Base-by-base conservation (phyloP, 1,140 invertebrate species). In the Brachionus rotundiformis region DNA sequence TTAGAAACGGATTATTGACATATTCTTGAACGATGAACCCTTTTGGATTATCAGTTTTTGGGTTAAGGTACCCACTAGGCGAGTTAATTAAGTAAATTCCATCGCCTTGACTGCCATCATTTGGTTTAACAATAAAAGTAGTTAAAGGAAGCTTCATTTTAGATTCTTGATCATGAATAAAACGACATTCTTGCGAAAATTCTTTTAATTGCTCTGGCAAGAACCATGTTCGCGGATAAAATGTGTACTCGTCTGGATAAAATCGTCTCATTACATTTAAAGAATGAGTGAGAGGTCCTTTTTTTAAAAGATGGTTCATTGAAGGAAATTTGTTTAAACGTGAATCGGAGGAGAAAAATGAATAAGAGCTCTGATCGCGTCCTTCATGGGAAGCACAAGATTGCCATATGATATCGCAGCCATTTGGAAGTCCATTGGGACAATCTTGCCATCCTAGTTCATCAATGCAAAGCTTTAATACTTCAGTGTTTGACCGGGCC, bases 201-300 rank as follows among this genome's bases (percentile, higher is more conserved):
- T 89, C 85, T 54, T 84, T 82, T 41, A 86, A 85, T 81, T 90
- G 89, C 27, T 88, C 86, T 2, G 89, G 89, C 0, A 90, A 84
- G 65, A 89, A 87, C 89, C 89, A 90, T 19, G 88, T 88, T 36
- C 86, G 83, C 0, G 89, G 89, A 84, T 90, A 90, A 84, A 90
- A 90, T 75, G 85, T 82, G 82, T 89, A 90, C 31, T 90, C 88
- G 7, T 85, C 83, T 0, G 89, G 89, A 83, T 89, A 90, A 25
- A 90, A 73, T 31, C 83, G 81, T 76, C 85, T 85, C 89, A 90
- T 89, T 19, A 86, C 85, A 41, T 87, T 85, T 23, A 90, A 83
- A 10, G 88, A 84, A 76, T 88, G 85, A 25, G 89, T 89, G 29
- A 90, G 83, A 19, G 87, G 85, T 16, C 89, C 86, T 84, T 90